Conservation (phyloP, 2,888 invertebrate genomes). For the Epistrophe eligans region DNA sequence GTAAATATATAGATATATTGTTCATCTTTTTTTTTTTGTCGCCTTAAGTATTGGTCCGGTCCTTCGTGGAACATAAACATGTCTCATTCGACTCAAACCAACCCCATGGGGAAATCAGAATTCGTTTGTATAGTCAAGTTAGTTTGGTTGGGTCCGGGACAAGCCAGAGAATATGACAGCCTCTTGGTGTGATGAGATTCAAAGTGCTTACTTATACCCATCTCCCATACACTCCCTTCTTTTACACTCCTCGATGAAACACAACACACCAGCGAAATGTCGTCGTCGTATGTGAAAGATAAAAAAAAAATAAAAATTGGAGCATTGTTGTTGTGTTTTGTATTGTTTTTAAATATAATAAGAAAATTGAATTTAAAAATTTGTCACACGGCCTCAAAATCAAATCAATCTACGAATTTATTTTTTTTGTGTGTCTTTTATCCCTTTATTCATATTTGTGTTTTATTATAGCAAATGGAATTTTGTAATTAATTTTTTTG, state of each 20-base stretch:
- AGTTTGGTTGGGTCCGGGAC: constrained; percentile 35
- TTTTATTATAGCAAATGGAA: constrained; percentile 49
- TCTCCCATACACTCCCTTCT: neutral
- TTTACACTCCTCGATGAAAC: neutral
- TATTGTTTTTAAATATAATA: neutral
- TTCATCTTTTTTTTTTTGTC: constrained; percentile 2
- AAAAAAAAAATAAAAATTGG: constrained; percentile 19
- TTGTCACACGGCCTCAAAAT: constrained; percentile 70
- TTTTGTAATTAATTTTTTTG: constrained; percentile 65
- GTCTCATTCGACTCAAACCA: constrained; percentile 58
- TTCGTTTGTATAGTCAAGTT: constrained; percentile 65
- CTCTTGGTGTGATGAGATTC: constrained; percentile 62
- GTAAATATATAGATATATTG: neutral
- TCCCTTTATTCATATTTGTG: constrained; percentile 11
- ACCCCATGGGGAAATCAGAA: constrained; percentile 70
- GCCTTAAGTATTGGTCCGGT: constrained; percentile 72
- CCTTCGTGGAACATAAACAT: constrained; percentile 72
- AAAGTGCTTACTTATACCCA: constrained; percentile 48
- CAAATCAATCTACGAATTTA: constrained; percentile 27
- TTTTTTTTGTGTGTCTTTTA: neutral
- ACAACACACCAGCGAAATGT: neutral
- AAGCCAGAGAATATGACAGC: constrained; percentile 58
- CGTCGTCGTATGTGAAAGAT: constrained; percentile 39
- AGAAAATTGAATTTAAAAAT: constrained; percentile 68
- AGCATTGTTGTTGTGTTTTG: constrained; percentile 22